phyloP scores from a whole-genome alignment of 2,888 invertebrate genomes.

The Lydus trimaculatus region DNA sequence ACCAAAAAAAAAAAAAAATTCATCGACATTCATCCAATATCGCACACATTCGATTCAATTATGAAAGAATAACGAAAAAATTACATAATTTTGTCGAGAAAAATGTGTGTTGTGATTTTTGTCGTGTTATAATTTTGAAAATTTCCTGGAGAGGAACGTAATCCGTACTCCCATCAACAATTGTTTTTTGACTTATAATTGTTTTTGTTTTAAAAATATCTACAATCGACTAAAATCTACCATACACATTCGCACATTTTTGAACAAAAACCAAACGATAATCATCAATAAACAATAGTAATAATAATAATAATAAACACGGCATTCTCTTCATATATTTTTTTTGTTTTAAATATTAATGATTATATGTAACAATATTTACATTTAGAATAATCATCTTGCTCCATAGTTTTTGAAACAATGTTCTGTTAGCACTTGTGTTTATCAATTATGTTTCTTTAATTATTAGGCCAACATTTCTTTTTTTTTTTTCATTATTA shows the following conservation, averaged over 20 bases:
- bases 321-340: conserved; percentile 44
- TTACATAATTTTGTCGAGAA: background rate
- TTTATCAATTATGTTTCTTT: conserved; percentile 29
- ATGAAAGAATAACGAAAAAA: too few species aligned
- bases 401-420: conserved; percentile 50
- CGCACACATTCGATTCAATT: conserved; percentile 27
- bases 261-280: conserved; percentile 32
- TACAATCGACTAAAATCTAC: conserved; percentile 49
- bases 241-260: conserved; percentile 52
- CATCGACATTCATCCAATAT: conserved; percentile 36
- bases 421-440: conserved; percentile 46
- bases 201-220: conserved; percentile 50
- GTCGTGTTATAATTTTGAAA: background rate
- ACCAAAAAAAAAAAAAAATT: background rate
- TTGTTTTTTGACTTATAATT: conserved; percentile 56
- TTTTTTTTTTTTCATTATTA: background rate
- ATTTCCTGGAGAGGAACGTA: conserved; percentile 58
- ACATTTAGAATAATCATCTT: conserved; percentile 66
- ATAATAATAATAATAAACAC: conserved; percentile 41
- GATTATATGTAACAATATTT: conserved; percentile 65
- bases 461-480: conserved; percentile 47
- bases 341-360: conserved; percentile 47
- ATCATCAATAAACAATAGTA: conserved; percentile 38
- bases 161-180: conserved; percentile 60
- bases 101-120: conserved; percentile 4